Evolutionary conservation across 2,113 vertebrate genomes (phyloP).

Genomic region (Hippocampus mohnikei): DNA sequence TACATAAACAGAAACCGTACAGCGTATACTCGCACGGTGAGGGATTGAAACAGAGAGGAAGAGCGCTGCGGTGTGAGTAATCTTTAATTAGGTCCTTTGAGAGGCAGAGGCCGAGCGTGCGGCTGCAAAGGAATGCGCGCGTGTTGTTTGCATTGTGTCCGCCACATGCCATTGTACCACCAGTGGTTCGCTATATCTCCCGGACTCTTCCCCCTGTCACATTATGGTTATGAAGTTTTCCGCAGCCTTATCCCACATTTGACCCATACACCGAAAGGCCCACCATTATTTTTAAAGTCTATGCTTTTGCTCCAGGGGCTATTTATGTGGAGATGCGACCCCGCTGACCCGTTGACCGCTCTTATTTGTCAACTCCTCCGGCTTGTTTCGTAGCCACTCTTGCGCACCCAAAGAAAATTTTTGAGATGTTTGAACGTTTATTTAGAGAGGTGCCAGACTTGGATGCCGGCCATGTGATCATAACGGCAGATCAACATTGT

Average conservation of each 20-base stretch:
- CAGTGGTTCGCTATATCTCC: conserved; percentile 59
- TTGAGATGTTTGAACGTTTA: conserved; percentile 6
- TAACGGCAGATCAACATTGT: not conserved
- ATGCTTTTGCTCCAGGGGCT: conserved; percentile 59
- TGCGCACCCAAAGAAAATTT: not conserved
- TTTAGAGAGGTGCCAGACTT: conserved; percentile 7
- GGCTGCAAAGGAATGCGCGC: conserved; percentile 58
- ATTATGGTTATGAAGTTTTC: conserved; percentile 63
- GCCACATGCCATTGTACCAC: conserved; percentile 63
- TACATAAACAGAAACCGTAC: conserved; percentile 19
- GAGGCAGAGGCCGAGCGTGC: conserved; percentile 45
- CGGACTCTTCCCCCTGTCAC: conserved; percentile 59
- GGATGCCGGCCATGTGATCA: not conserved
- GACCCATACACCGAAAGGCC: conserved; percentile 46
- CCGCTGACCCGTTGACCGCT: conserved; percentile 38
- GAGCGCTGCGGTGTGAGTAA: conserved; percentile 50
- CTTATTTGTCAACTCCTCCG: conserved; percentile 5
- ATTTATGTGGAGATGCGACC: conserved; percentile 54
- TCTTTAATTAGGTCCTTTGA: conserved; percentile 59
- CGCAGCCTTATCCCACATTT: conserved; percentile 58
- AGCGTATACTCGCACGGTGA: conserved; percentile 26
- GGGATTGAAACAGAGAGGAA: conserved; percentile 43
- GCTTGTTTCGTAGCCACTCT: conserved; percentile 37
- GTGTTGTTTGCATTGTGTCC: conserved; percentile 65
- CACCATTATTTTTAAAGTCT: conserved; percentile 61